These are phyloP conservation scores for Sarcophaga bullata DNA, from an alignment of 1,140 invertebrate genomes.

Conservation along the genomic window DNA sequence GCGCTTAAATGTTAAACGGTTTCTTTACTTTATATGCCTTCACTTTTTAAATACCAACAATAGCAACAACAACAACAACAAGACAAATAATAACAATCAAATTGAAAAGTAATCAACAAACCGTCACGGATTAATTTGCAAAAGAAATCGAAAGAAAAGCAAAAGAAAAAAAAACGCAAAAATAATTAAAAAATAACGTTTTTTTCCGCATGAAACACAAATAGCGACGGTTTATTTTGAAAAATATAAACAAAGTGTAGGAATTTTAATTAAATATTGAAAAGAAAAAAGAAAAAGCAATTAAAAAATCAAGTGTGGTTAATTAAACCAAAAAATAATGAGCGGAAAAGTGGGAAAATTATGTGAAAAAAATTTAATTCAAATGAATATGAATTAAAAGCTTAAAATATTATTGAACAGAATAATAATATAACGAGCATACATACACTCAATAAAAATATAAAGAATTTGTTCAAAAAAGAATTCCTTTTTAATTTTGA, in stretches of 20 bases:
- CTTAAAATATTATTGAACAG: background rate
- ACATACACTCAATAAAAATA: background rate
- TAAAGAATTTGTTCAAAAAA: background rate
- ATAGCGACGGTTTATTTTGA: too few species aligned
- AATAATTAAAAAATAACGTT: background rate
- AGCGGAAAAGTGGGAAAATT: background rate
- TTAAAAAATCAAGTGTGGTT: too few species aligned
- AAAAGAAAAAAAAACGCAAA: background rate
- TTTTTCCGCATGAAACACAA: too few species aligned
- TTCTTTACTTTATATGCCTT: constrained; percentile 14
- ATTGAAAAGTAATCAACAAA: background rate
- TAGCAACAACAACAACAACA: background rate
- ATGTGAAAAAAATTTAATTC: background rate
- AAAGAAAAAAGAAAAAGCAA: too few species aligned
- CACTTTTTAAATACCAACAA: background rate
- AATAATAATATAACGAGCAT: background rate
- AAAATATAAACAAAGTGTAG: too few species aligned
- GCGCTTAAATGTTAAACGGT: constrained; percentile 41
- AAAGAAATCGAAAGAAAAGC: background rate
- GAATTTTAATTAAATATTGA: too few species aligned
- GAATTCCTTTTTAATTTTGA: background rate
- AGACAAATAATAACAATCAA: background rate
- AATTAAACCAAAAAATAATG: too few species aligned
- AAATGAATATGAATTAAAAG: background rate
- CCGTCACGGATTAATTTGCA: constrained; percentile 11